Evolutionary conservation across 2,888 invertebrate genomes (phyloP).

Genomic region (Thymelicus lineola): DNA sequence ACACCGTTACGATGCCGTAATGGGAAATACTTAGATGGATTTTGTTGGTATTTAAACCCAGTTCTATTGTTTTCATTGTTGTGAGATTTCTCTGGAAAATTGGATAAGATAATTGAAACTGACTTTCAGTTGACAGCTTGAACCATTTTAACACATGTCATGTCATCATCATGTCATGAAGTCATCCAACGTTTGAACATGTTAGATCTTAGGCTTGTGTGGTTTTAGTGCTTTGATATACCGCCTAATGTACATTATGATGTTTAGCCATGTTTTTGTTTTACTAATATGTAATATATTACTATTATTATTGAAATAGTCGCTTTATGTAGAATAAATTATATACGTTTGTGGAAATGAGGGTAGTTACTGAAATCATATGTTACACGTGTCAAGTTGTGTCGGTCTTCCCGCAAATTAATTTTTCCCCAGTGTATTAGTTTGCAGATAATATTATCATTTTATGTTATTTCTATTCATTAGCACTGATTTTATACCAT

Average conservation of each 20-base stretch:
- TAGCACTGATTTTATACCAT: too few relatives aligned
- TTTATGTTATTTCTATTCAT: too few relatives aligned
- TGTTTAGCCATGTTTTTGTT: conserved; percentile 40
- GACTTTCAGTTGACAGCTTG: too few relatives aligned
- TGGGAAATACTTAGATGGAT: too few relatives aligned
- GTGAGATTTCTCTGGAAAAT: too few relatives aligned
- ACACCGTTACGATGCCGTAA: too few relatives aligned
- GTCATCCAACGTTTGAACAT: too few relatives aligned
- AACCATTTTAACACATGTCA: too few relatives aligned
- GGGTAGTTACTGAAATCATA: conserved; percentile 11
- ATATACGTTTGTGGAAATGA: conserved; percentile 12
- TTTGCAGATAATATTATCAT: neutral
- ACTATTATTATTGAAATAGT: neutral
- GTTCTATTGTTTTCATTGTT: too few relatives aligned
- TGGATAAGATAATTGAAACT: too few relatives aligned
- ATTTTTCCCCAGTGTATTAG: neutral
- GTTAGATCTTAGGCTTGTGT: neutral
- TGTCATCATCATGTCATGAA: too few relatives aligned
- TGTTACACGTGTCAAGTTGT: neutral
- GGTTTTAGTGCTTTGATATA: conserved; percentile 37
- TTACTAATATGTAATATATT: conserved; percentile 13
- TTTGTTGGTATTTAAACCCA: too few relatives aligned
- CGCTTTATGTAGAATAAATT: conserved; percentile 26
- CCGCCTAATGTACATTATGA: conserved; percentile 46
- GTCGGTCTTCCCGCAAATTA: neutral